Percentiles rank a stretch among this genome's conserved stretches.
phyloP scores from a whole-genome alignment of 2,797 vertebrate species.

The Sebastes goodei region DNA sequence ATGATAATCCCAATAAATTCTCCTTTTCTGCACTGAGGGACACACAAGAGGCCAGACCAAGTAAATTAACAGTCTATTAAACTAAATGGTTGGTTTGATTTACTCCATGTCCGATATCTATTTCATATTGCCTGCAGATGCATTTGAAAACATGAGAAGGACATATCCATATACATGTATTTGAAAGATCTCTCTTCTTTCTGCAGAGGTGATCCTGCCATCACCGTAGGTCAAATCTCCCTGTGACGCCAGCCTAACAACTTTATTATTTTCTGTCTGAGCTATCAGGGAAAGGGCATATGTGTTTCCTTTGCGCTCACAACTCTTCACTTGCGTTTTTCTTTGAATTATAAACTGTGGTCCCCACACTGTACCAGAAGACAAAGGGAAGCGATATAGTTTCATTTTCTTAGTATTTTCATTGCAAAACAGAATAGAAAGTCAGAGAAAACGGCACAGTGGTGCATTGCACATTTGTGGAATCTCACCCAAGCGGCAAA shows the following conservation, averaged over 20 bases:
- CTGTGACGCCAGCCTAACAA: background rate
- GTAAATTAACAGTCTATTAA: background rate
- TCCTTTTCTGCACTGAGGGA: background rate
- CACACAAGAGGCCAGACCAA: background rate
- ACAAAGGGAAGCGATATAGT: background rate
- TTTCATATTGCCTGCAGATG: constrained; percentile 22
- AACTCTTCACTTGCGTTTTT: background rate
- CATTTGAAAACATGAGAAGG: constrained; percentile 33
- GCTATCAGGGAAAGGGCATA: background rate
- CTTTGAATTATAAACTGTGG: background rate
- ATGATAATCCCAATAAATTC: background rate
- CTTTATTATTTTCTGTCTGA: background rate
- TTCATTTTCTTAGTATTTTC: background rate
- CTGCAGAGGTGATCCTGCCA: constrained; percentile 1
- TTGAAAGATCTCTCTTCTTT: constrained; percentile 10
- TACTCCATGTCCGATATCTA: background rate
- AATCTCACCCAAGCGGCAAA: background rate
- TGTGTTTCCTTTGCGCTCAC: background rate
- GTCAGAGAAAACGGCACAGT: background rate
- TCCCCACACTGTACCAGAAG: background rate
- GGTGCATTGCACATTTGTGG: background rate
- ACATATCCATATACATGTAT: background rate
- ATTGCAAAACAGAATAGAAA: background rate
- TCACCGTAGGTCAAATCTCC: background rate
- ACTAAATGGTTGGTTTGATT: constrained; percentile 37